Conservation (phyloP, 92 coral and sea anemone species). For the Siderastrea radians region DNA sequence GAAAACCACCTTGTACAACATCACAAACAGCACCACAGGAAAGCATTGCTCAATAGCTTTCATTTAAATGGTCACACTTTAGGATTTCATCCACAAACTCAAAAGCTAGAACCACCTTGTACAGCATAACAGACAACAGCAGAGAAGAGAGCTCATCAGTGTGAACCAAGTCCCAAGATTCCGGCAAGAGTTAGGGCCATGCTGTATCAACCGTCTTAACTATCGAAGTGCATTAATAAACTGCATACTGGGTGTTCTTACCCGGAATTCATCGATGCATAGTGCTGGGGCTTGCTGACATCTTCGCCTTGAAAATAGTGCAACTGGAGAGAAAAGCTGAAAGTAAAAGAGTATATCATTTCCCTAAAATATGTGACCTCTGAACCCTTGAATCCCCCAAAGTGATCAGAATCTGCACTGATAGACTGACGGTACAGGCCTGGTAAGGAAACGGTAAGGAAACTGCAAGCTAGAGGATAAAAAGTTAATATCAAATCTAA, state of each 20-base stretch:
- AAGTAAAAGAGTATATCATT: background rate
- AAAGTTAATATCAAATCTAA: no score
- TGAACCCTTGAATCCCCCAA: background rate
- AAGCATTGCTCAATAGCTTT: constrained; percentile 15
- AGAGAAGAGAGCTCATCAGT: no score
- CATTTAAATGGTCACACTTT: constrained; percentile 16
- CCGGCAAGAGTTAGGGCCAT: no score
- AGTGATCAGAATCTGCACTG: background rate
- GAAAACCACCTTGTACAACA: no score
- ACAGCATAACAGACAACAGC: no score
- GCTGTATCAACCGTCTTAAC: no score
- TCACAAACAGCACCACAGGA: background rate
- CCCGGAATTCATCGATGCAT: background rate
- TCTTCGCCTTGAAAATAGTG: background rate
- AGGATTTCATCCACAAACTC: background rate
- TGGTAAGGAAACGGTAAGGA: no score
- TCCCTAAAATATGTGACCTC: constrained; percentile 6
- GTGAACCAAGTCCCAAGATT: no score
- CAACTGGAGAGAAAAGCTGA: background rate
- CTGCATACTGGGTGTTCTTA: background rate
- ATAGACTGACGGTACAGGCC: no score
- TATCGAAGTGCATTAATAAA: no score
- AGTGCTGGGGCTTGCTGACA: background rate
- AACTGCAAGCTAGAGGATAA: no score
- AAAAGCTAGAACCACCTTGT: no score